phyloP scores from a whole-genome alignment of 1,140 invertebrate genomes.

The Zophobas morio region DNA sequence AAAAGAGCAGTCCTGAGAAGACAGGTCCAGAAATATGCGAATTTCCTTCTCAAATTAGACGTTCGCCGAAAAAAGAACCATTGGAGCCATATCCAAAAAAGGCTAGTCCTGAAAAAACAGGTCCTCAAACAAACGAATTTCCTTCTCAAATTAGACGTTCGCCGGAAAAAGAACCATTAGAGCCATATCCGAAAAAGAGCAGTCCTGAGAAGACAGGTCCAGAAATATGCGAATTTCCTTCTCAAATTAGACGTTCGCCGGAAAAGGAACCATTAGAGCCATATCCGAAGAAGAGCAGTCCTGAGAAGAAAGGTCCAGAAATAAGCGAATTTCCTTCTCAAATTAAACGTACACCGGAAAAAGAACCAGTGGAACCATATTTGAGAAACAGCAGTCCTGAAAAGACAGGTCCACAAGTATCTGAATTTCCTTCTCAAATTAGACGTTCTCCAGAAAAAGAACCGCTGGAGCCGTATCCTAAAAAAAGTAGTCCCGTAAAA shows the following conservation, averaged over 20 bases:
- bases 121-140: conserved; percentile 38
- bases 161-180: conserved; percentile 46
- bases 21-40: conserved; percentile 42
- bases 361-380: conserved; percentile 45
- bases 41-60: conserved; percentile 55
- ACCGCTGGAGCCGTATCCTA: conserved; percentile 54
- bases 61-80: conserved; percentile 45
- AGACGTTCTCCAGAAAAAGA: conserved; percentile 54
- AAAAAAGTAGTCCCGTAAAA: conserved; percentile 49
- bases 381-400: neutral
- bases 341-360: conserved; percentile 56
- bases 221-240: conserved; percentile 51
- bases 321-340: conserved; percentile 61
- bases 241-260: conserved; percentile 40
- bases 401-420: neutral
- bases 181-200: conserved; percentile 42
- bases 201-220: conserved; percentile 39
- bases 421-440: too few species aligned
- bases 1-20: conserved; percentile 27
- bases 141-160: conserved; percentile 44
- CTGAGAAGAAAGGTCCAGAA: conserved; percentile 37
- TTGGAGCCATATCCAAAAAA: conserved; percentile 48
- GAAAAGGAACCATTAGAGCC: conserved; percentile 50
- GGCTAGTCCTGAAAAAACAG: conserved; percentile 45
- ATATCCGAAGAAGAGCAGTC: conserved; percentile 50